These are phyloP conservation scores for Tanytarsus gracilentus DNA, from an alignment of 2,888 invertebrate genomes.

Conservation along the genomic window DNA sequence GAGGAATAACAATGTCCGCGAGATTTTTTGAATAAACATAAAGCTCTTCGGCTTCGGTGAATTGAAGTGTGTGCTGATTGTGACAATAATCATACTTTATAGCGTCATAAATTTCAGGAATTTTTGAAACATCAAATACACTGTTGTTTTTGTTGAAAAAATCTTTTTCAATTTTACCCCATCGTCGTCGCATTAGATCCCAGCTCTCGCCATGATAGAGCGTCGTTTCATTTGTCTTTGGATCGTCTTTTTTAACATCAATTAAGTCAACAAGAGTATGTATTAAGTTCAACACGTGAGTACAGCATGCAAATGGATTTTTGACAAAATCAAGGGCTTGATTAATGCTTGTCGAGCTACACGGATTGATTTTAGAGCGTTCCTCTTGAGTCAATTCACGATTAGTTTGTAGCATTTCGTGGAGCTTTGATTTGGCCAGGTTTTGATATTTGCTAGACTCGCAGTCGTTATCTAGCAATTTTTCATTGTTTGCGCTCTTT, in stretches of 20 bases:
- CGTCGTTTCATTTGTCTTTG: slow-evolving; percentile 85
- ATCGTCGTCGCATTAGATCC: slow-evolving; percentile 94
- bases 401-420: slow-evolving; percentile 84
- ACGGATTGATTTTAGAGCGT: slow-evolving; percentile 80
- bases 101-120: slow-evolving; percentile 99
- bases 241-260: slow-evolving; percentile 74
- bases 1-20: slow-evolving; percentile 98
- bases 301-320: slow-evolving; percentile 90
- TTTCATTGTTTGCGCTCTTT: slow-evolving; percentile 98
- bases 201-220: slow-evolving; percentile 98
- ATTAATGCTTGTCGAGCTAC: slow-evolving; percentile 80
- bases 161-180: slow-evolving; percentile 98
- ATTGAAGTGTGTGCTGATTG: slow-evolving; percentile 91
- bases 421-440: slow-evolving; percentile 89
- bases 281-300: slow-evolving; percentile 79
- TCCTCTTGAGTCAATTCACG: slow-evolving; percentile 78
- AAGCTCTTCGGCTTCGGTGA: slow-evolving; percentile 82
- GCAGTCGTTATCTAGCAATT: slow-evolving; percentile 93
- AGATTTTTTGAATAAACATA: slow-evolving; percentile 94
- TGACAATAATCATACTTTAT: slow-evolving; percentile 98
- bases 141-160: slow-evolving; percentile 82
- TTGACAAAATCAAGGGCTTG: slow-evolving; percentile 91
- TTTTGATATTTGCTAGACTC: slow-evolving; percentile 93
- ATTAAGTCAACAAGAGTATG: slow-evolving; percentile 80
- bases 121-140: slow-evolving; percentile 96